Conservation (phyloP, 1,140 invertebrate genomes). For the Drosophila saltans region DNA sequence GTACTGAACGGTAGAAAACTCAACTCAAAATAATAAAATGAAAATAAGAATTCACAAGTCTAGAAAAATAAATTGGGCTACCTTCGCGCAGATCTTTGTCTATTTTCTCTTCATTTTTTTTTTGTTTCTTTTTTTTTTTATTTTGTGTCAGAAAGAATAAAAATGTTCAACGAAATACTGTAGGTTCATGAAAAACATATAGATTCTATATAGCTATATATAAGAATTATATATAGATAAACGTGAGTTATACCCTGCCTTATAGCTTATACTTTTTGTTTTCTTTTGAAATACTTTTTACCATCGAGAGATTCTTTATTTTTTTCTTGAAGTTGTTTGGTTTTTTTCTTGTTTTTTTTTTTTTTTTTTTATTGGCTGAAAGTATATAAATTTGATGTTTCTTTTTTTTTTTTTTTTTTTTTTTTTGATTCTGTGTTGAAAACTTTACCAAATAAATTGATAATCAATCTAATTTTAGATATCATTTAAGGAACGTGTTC, state of each 20-base stretch:
- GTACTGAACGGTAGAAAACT: constrained; percentile 67
- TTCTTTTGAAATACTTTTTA: constrained; percentile 27
- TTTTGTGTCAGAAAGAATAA: constrained; percentile 25
- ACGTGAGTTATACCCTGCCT: constrained; percentile 41
- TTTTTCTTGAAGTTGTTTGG: constrained; percentile 12
- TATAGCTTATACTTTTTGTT: constrained; percentile 22
- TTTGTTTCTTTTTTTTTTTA: not conserved
- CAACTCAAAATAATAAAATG: constrained; percentile 6
- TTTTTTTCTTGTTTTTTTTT: constrained; percentile 7
- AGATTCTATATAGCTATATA: constrained; percentile 36
- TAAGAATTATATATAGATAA: constrained; percentile 3
- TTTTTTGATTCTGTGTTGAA: constrained; percentile 27
- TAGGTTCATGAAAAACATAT: constrained; percentile 42
- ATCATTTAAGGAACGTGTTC: constrained; percentile 46
- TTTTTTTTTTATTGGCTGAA: constrained; percentile 15
- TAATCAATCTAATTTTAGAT: constrained; percentile 22
- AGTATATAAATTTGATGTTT: constrained; percentile 31
- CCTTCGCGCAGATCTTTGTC: constrained; percentile 8
- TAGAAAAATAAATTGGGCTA: constrained; percentile 44
- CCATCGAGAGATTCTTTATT: constrained; percentile 30
- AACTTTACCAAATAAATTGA: constrained; percentile 42
- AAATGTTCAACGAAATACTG: constrained; percentile 63
- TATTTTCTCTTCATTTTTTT: constrained; percentile 12
- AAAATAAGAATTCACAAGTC: constrained; percentile 30
- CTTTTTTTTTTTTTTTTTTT: constrained; percentile 19